phyloP scores from a whole-genome alignment of 35 echinoderm and acorn worm species.

The Hemicentrotus pulcherrimus region DNA sequence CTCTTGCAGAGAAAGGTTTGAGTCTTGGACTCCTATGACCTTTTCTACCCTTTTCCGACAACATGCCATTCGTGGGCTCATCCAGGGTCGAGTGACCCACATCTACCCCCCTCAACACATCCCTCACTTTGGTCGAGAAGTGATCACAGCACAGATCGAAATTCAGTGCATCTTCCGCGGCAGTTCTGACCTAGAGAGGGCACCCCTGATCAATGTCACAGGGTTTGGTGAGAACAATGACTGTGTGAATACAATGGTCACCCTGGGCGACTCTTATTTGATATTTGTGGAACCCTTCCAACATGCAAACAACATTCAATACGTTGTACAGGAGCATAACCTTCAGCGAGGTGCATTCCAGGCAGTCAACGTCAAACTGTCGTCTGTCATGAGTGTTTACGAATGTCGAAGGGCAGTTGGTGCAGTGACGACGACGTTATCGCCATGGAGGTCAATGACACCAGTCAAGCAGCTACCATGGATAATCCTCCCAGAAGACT shows the following conservation, averaged over 20 bases:
- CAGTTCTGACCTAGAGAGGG: neutral
- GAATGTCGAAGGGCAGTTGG: conserved; percentile 10
- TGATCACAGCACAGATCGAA: neutral
- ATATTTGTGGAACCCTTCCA: conserved; percentile 4
- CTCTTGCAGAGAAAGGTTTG: neutral
- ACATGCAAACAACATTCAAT: neutral
- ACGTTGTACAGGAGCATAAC: conserved; percentile 25
- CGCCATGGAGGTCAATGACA: conserved; percentile 27
- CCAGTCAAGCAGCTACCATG: neutral
- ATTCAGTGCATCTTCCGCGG: conserved; percentile 26
- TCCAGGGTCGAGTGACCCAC: neutral
- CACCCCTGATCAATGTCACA: neutral
- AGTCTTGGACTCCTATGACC: neutral
- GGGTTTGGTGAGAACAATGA: conserved; percentile 43
- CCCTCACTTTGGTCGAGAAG: conserved; percentile 19
- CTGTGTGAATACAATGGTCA: conserved; percentile 24
- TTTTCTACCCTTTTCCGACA: neutral
- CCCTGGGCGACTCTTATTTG: neutral
- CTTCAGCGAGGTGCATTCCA: neutral
- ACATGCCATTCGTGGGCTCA: neutral
- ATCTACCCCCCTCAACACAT: conserved; percentile 27
- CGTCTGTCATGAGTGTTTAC: neutral
- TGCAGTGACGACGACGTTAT: neutral
- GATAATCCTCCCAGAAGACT: neutral
- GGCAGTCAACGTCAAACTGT: neutral